Evolutionary conservation across 2,888 invertebrate genomes (phyloP), one percentile per base, ranked within the genome.

Genomic region (Oligia strigilis): DNA sequence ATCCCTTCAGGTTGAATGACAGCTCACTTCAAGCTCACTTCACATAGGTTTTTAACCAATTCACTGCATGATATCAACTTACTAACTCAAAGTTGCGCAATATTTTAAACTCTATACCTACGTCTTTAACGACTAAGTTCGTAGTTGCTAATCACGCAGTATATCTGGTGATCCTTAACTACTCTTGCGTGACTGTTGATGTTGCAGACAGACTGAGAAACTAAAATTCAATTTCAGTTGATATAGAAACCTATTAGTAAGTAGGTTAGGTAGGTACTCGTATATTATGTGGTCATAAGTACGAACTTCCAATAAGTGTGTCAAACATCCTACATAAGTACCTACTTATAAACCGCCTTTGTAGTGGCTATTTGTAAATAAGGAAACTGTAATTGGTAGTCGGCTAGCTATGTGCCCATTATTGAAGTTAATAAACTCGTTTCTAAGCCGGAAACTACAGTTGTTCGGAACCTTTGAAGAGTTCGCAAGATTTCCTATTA

Each of bases 401-500:
- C 76, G 19, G 69, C 81, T 72, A 80, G 83, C 85, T 81, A 60
- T 87, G 73, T 75, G 64, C 80, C 86, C 81, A 84, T 84, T 86
- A 81, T 86, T 83, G 81, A 85, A 89, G 88, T 89, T 92, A 90
- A 93, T 93, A 92, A 92, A 93, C 91, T 91, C 81, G 85, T 89
- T 90, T 89, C 85, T 85, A 88, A 90, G 85, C 87, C 87, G 89
- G 90, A 90, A 93, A 92, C 91, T 92, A 92, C 92, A 90, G 91
- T 92, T 91, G 91, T 91, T 92, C 88, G 80, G 85, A 92, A 91
- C 92, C 93, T 93, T 93, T 92, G 92, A 92, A 87, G 90, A 93
- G 92, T 93, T 93, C 88, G 89, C 91, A 92, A 93, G 92, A 93
- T 92, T 92, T 92, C 93, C 92, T 91, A 92, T 92, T 91, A 93